Base-by-base conservation (phyloP, 2,113 vertebrate species). In the Entelurus aequoreus region DNA sequence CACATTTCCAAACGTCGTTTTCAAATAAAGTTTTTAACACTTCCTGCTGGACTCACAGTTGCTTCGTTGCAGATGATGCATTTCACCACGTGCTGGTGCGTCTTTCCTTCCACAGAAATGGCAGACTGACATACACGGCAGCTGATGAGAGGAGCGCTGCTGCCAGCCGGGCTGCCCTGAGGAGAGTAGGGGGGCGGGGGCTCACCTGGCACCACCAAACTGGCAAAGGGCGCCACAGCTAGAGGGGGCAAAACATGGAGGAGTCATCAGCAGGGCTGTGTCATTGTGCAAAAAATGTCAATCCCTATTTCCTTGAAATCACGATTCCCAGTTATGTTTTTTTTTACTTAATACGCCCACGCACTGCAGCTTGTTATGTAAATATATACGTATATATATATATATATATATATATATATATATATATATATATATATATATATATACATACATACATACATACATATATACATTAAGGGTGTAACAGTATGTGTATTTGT, bases 1-100 rank as follows among this genome's bases (percentile, higher is more conserved):
- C 10, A 42, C 5, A 9, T 5, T 40, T 6, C 4, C 14, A 58
- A 16, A 7, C 9, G 5, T 19, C 47, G 6, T 1, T 46, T 46
- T 46, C 12, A 46, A 6, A 28, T 53, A 2, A 59, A 47, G 42
- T 16, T 8, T 12, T 21, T 16, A 47, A 21, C 5, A 57, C 1
- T 5, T 55, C 14, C n/a, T 19, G 51, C 14, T 0, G 2, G 12
- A 65, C 81, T 81, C 63, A 90, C 90, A 53, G 90, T 91, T 0
- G 89, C 90, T 38, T 91, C 90, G 48, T 86, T 91, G 80, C 90
- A 91, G 72, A 88, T 71, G 48, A 48, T 60, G 65, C 90, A 91
- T 75, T 90, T 90, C 65, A 91, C 85, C 66, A 91, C 90, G 13
- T 90, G 88, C 72, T 90, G 90, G 74, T 90, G 90, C 13, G 63